Base-by-base conservation (phyloP, 1,140 invertebrate genomes). In the Ruditapes philippinarum region DNA sequence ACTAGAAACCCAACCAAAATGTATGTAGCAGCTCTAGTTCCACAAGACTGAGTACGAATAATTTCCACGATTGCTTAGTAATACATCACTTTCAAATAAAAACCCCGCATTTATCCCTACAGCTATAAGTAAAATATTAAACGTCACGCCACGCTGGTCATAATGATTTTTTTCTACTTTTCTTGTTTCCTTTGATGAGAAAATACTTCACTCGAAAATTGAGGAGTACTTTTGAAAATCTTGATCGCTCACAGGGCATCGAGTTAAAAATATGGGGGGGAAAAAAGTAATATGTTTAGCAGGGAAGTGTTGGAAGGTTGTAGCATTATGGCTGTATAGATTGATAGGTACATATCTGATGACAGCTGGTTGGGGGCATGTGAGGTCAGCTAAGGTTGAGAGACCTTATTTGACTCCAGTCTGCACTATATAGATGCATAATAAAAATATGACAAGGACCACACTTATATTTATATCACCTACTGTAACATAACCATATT, bases 91-190 rank as follows among this genome's bases (percentile, higher is more conserved):
- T 81, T 38, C 79, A 81, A 65, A 79, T 49, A 33, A 17, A 62
- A 36, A 31, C 36, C 5, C 33, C 33, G 22, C 25, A 65, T 65
- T 81, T 36, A 45, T 40, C 38, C 54, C 36, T 28, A 36, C 25
- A 81, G 36, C 36, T 62, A 62, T 42, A 45, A 42, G 60, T 62
- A 42, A 62, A 57, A 81, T 81, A 81, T 62, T 62, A 60, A 62
- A 81, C 51, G 79, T 81, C 51, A 81, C n/a, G 79, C 54, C 25
- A 57, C 79, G 25, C 36, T 81, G 49, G 79, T 62, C 60, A 62
- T 25, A 40, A 81, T 78, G 74, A 17, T 1, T 19, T 14, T 45
- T 45, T 45, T 45, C 14, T n/a, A n/a, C n/a, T 73, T 45, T 45
- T 40, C 33, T 33, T 65, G 5, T 38, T 28, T n/a, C 33, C 65